A percentile compares a stretch with the other conserved stretches of the same genome.
Conservation (phyloP, 2,797 vertebrate genomes). For the Cirrhinus mrigala region DNA sequence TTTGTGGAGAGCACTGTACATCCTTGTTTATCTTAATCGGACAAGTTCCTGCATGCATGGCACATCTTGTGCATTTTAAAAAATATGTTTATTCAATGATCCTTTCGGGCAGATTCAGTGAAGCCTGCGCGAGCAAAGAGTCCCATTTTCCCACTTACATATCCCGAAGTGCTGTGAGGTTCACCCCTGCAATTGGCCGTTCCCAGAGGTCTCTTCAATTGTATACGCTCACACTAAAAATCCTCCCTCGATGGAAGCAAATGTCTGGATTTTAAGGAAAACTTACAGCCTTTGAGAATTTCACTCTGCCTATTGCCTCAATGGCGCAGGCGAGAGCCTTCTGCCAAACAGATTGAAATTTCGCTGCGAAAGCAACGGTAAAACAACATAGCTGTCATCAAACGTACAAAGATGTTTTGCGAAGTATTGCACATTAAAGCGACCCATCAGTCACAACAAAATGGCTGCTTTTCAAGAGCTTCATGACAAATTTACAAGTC, state of each 20-base stretch:
- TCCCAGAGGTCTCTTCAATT: conserved; percentile 31
- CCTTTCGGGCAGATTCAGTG: background rate
- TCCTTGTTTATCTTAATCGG: conserved; percentile 30
- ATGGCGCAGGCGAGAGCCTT: conserved; percentile 22
- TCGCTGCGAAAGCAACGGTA: conserved; percentile 12
- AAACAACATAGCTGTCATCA: conserved; percentile 20
- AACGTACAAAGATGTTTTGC: background rate
- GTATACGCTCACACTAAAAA: conserved; percentile 35
- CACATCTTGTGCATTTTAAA: background rate
- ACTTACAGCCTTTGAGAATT: conserved; percentile 50
- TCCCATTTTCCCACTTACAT: conserved; percentile 33
- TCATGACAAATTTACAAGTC: conserved; percentile 38
- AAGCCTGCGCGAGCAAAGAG: conserved; percentile 8
- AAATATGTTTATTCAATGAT: background rate
- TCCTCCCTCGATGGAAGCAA: conserved; percentile 29
- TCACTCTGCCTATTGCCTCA: conserved; percentile 39
- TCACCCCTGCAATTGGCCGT: conserved; percentile 23
- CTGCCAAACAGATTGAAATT: conserved; percentile 5
- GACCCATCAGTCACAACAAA: conserved; percentile 23
- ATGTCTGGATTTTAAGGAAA: conserved; percentile 40
- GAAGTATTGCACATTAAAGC: conserved; percentile 1
- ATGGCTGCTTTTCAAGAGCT: conserved; percentile 9
- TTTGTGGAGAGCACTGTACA: too few species aligned
- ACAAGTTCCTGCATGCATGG: background rate
- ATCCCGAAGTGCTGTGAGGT: conserved; percentile 34